phyloP scores from a whole-genome alignment of 2,113 vertebrate genomes.

The Rousettus leschenaultii region DNA sequence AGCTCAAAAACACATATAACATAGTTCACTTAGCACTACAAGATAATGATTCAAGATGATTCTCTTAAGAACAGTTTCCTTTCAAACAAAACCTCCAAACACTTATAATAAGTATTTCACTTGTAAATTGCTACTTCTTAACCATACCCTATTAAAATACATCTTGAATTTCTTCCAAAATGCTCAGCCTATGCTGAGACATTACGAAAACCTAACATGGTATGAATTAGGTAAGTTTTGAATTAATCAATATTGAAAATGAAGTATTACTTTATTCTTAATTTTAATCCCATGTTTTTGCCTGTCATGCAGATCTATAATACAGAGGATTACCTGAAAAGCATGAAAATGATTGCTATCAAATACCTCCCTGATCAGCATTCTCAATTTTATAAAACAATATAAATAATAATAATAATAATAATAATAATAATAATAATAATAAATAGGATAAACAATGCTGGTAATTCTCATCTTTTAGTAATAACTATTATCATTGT shows the following conservation, averaged over 20 bases:
- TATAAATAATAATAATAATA: not conserved
- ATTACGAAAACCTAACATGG: not conserved
- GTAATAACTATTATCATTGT: not conserved
- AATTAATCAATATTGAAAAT: conserved; percentile 39
- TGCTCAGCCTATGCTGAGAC: not conserved
- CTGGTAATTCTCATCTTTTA: not conserved
- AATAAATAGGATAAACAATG: not conserved
- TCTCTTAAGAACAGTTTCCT: conserved; percentile 3
- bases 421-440: too few species aligned
- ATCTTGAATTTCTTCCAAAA: conserved; percentile 31
- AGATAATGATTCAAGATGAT: conserved; percentile 13
- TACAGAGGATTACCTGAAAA: not conserved
- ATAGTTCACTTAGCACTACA: not conserved
- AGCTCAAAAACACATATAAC: not conserved
- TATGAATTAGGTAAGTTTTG: not conserved
- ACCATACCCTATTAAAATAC: conserved; percentile 10
- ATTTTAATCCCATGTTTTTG: not conserved
- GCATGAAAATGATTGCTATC: not conserved
- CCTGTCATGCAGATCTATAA: not conserved
- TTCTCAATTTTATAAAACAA: not conserved
- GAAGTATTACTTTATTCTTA: conserved; percentile 42
- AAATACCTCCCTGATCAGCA: not conserved
- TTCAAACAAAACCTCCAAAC: conserved; percentile 47
- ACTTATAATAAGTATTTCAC: conserved; percentile 31
- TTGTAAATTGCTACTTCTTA: conserved; percentile 50